Base-by-base conservation (phyloP, 1,140 invertebrate genomes). In the Ladona fulva region DNA sequence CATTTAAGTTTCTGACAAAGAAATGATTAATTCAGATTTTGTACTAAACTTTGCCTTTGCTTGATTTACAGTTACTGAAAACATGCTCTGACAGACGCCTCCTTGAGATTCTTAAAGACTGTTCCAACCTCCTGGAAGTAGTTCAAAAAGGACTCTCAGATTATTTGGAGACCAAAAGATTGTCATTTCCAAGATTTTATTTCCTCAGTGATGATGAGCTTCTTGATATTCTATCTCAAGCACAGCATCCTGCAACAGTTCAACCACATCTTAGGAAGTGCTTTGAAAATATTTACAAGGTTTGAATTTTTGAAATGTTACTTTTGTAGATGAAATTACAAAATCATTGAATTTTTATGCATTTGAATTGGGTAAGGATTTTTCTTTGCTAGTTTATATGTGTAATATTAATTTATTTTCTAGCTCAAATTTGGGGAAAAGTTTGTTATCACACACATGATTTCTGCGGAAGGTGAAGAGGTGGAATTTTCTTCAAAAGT, bases 171-270 rank as follows among this genome's bases (percentile, higher is more conserved):
- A 89, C 89, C 16, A 94, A 94, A 83, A 83, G 92, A 25, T 87
- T 88, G 29, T 82, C 88, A 12, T 94, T 94, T 84, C 92, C 92
- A 42, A 83, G 91, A 74, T 90, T 94, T 82, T 94, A 90, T 85
- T 94, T 94, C 84, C 88, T 94, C 79, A 92, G 91, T 80, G 92
- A 94, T 81, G 91, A 93, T 80, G 92, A 94, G 80, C 85, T 94
- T 10, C 83, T 94, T 42, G 91, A 93, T 82, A 94, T 94, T 78
- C 85, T 94, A 6, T 90, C 91, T 0, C 91, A 93, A 82, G 89
- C 91, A 0, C 90, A 90, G 80, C 90, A 93, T 83, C 91, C 92
- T 0, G 86, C 87, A 24, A 91, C 92, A 24, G 92, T 94, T 12
- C 93, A 94, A 81, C 92, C 92, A 0, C 92, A 94, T 86, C 85